Evolutionary conservation across 2,888 invertebrate genomes (phyloP).

Genomic region (Synergus itoensis): DNA sequence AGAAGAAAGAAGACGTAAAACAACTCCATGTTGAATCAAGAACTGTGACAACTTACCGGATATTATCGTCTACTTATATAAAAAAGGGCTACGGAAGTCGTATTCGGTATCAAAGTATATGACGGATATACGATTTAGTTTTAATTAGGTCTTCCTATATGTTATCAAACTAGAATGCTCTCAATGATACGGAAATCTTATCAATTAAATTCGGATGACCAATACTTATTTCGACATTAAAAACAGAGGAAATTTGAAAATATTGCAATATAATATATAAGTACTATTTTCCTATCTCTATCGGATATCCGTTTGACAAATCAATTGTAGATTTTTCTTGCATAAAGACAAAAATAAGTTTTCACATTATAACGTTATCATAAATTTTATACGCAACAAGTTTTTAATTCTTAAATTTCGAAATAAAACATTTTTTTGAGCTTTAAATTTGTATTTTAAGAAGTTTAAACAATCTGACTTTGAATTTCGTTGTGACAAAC

Average conservation of each 20-base stretch:
- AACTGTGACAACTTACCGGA: constrained; percentile 5
- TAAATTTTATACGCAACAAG: too few relatives aligned
- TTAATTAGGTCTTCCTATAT: constrained; percentile 32
- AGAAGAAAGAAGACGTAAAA: constrained; percentile 8
- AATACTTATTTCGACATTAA: not conserved
- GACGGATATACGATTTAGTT: constrained; percentile 32
- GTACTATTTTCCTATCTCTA: not conserved
- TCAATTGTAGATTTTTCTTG: not conserved
- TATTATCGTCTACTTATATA: constrained; percentile 25
- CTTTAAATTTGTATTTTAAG: too few relatives aligned
- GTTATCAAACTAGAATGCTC: constrained; percentile 25
- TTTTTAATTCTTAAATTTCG: too few relatives aligned
- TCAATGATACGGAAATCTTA: constrained; percentile 12
- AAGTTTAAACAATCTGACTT: too few relatives aligned
- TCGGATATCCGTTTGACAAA: not conserved
- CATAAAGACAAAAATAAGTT: not conserved
- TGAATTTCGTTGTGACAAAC: too few relatives aligned
- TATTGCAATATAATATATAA: not conserved
- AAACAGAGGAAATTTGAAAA: not conserved
- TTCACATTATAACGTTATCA: not conserved
- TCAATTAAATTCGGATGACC: not conserved
- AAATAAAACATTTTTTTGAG: too few relatives aligned
- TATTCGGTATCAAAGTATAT: constrained; percentile 6
- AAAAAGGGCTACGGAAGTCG: constrained; percentile 23
- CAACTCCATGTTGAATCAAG: constrained; percentile 20